Base-by-base conservation (phyloP, 1,140 invertebrate species). In the Euura lappo region DNA sequence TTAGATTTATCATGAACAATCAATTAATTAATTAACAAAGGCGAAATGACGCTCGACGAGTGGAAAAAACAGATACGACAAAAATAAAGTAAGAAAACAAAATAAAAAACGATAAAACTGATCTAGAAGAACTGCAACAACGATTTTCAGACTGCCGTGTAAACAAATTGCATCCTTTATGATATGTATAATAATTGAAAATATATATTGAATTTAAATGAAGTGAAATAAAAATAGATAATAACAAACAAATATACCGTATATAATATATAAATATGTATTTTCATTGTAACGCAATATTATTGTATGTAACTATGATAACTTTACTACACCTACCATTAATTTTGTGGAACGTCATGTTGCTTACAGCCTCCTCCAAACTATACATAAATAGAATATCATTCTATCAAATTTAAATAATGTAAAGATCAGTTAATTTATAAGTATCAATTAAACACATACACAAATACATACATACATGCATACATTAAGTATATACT, bases 101-200 rank as follows among this genome's bases (percentile, higher is more conserved):
- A 28, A 28, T 28, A 28, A 28, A 28, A 28, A 28, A 28, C 28
- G 1, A 28, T 28, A 28, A 28, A 28, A 28, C 28, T 28, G 28
- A 28, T 28, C 28, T 1, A 28, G 28, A 28, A 28, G 28, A 28
- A 28, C 28, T 28, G 13, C 5, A 60, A 60, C 51, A 60, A 60
- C 51, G 51, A 60, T 60, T 60, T 60, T 60, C 51, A 60, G 51
- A 60, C 51, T 60, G 51, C 51, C 51, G 51, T 60, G 28, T 28
- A 28, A 60, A 60, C 13, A 60, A 60, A 60, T 60, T 60, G 51
- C 51, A 60, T 60, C 51, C 13, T 60, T 60, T 28, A n/a, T 28
- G 10, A 60, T 6, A 60, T 60, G 51, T 60, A 60, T 60, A 60
- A 60, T 60, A 60, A 11, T 60, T 60, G 10, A 60, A 28, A 60